Evolutionary conservation across 1,140 invertebrate genomes (phyloP).

Genomic region (Bombyx mori): ASM3026992v2 NC_085127.1:10847001-10847500

Average conservation of each 20-base stretch:
- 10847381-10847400: conserved; percentile 55
- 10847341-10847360: conserved; percentile 59
- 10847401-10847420: conserved; percentile 59
- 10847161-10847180: conserved; percentile 63
- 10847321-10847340: conserved; percentile 55
- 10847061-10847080: conserved; percentile 68
- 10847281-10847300: conserved; percentile 59
- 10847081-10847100: conserved; percentile 67
- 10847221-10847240: conserved; percentile 50
- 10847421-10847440: conserved; percentile 62
- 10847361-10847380: conserved; percentile 67
- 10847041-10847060: conserved; percentile 70
- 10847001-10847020: conserved; percentile 37
- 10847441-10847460: conserved; percentile 75
- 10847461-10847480: conserved; percentile 87
- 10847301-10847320: conserved; percentile 50
- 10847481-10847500: conserved; percentile 80
- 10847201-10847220: conserved; percentile 60
- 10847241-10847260: conserved; percentile 44
- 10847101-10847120: conserved; percentile 70
- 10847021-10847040: conserved; percentile 71
- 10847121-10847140: conserved; percentile 55
- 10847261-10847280: conserved; percentile 49
- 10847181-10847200: conserved; percentile 64
- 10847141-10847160: conserved; percentile 55